Evolutionary conservation across 1,140 invertebrate genomes (phyloP).

Genomic region (Arion vulgaris): DNA sequence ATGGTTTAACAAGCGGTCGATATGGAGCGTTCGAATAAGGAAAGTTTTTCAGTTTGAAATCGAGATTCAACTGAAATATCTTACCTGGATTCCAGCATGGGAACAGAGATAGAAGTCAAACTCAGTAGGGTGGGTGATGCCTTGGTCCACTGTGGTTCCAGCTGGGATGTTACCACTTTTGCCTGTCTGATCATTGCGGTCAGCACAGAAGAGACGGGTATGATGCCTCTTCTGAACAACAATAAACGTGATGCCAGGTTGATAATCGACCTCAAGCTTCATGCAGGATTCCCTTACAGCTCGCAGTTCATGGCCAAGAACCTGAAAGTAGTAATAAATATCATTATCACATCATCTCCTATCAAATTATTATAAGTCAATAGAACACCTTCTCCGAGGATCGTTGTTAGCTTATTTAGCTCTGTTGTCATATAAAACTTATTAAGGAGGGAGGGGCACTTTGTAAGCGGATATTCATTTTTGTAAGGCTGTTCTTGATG

Average conservation of each 20-base stretch:
- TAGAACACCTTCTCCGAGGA: too few species aligned
- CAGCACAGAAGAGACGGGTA: constrained; percentile 96
- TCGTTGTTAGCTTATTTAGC: too few species aligned
- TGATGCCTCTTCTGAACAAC: constrained; percentile 99
- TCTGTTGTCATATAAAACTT: too few species aligned
- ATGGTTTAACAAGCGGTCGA: too few species aligned
- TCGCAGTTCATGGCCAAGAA: constrained; percentile 95
- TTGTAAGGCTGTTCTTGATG: too few species aligned
- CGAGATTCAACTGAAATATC: not conserved
- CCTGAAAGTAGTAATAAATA: constrained; percentile 80
- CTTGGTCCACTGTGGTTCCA: constrained; percentile 98
- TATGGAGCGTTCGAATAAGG: too few species aligned
- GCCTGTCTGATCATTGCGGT: constrained; percentile 97
- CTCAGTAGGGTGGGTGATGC: constrained; percentile 99
- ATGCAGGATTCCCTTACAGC: constrained; percentile 99
- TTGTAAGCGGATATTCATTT: too few species aligned
- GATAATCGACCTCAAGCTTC: constrained; percentile 97
- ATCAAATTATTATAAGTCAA: too few species aligned
- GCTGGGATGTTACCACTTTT: constrained; percentile 99
- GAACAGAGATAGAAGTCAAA: constrained; percentile 99
- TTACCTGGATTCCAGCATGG: constrained; percentile 98
- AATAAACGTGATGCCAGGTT: constrained; percentile 99
- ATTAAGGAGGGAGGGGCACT: too few species aligned
- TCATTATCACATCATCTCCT: too few species aligned
- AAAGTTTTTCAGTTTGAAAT: too few species aligned